These are phyloP conservation scores for Kryphioiulus occultus DNA, from an alignment of 2,888 invertebrate genomes.

Conservation along the genomic window DNA sequence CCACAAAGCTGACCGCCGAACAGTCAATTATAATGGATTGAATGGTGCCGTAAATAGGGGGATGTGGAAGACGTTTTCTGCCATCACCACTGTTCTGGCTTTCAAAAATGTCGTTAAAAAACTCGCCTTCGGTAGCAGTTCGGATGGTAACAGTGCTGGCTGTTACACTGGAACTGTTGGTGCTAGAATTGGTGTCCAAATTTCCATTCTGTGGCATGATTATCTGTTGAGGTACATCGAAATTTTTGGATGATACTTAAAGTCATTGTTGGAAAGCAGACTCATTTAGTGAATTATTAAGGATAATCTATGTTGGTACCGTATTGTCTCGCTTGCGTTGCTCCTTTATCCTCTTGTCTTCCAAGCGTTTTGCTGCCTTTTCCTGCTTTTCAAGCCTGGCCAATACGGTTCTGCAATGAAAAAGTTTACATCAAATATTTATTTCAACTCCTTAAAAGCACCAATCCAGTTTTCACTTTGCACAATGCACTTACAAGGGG, in stretches of 20 bases:
- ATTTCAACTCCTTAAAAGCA: not conserved
- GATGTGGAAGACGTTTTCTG: not conserved
- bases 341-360: not conserved
- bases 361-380: conserved; percentile 26
- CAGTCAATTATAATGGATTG: conserved; percentile 48
- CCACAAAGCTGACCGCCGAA: conserved; percentile 48
- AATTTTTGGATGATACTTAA: too few species aligned
- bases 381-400: conserved; percentile 29
- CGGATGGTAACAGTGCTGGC: not conserved
- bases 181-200: not conserved
- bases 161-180: not conserved
- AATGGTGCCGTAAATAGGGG: not conserved
- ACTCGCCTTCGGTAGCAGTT: not conserved
- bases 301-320: not conserved
- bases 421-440: not conserved
- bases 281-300: too few species aligned
- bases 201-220: not conserved
- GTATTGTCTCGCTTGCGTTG: not conserved
- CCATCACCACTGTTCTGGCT: not conserved
- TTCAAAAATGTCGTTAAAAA: not conserved
- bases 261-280: too few species aligned
- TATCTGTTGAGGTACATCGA: not conserved
- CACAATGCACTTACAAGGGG: conserved; percentile 45
- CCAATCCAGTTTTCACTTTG: too few species aligned
- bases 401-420: conserved; percentile 12